Conservation (phyloP, 1,140 invertebrate species). For the Ips nitidus region DNA sequence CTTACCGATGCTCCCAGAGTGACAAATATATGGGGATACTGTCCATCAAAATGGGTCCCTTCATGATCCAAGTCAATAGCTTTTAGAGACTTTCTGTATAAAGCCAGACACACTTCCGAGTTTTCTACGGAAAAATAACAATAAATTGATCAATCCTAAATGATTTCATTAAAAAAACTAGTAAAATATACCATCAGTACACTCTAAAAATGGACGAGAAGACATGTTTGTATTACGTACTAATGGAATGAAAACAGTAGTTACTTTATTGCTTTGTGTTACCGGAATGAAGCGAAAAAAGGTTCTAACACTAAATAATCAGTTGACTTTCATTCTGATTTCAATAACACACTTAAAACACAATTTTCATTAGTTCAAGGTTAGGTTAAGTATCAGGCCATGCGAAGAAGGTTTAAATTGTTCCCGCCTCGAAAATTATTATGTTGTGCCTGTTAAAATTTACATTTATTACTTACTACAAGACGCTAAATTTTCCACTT, state of each 20-base stretch:
- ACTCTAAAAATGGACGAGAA: slow-evolving; percentile 21
- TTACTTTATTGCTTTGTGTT: slow-evolving; percentile 26
- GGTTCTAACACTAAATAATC: slow-evolving; percentile 29
- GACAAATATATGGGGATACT: slow-evolving; percentile 79
- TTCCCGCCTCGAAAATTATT: slow-evolving; percentile 14
- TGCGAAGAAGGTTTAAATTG: slow-evolving; percentile 22
- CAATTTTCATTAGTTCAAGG: slow-evolving; percentile 33
- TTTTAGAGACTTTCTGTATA: slow-evolving; percentile 66
- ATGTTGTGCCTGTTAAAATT: too few relatives aligned
- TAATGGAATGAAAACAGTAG: slow-evolving; percentile 6
- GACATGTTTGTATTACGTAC: slow-evolving; percentile 15
- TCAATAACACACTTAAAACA: slow-evolving; percentile 41
- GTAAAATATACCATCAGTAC: slow-evolving; percentile 18
- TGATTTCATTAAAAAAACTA: slow-evolving; percentile 9
- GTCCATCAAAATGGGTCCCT: slow-evolving; percentile 64
- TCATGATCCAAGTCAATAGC: slow-evolving; percentile 63
- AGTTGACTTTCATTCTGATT: slow-evolving; percentile 43
- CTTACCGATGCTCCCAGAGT: slow-evolving; percentile 82
- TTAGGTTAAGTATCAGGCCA: slow-evolving; percentile 19
- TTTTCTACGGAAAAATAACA: slow-evolving; percentile 24
- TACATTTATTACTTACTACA: slow-evolving; percentile 5
- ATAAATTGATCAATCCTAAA: neutral
- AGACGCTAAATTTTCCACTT: neutral
- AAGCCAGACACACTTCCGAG: slow-evolving; percentile 60
- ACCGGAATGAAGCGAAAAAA: slow-evolving; percentile 23